Base-by-base conservation (phyloP, 2,113 vertebrate species). In the Rhabdornis inornatus region DNA sequence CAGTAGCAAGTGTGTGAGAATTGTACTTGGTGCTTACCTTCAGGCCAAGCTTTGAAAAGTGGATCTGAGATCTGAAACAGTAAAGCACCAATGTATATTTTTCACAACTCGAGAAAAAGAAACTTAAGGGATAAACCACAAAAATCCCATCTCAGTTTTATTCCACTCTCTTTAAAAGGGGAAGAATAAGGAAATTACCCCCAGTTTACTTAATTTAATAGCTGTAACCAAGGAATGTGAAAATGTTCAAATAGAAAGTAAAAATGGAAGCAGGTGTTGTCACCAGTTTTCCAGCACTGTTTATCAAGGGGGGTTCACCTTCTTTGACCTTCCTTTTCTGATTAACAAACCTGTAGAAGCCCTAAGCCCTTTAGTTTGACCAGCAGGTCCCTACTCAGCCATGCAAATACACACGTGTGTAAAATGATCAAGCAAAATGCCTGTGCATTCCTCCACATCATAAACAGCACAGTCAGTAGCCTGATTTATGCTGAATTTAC, bases 401-500 rank as follows among this genome's bases (percentile, higher is more conserved):
- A 4, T 2, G 20, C 22, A 37, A 9, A 37, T 0, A n/a, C 17
- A 69, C 20, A 5, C 1, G 3, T 7, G 30, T 7, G 33, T 15
- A 61, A 35, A 35, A 39, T 1, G 18, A 77, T 4, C 9, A 15
- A n/a, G 61, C 19, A 70, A 49, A 88, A 88, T 22, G 18, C 33
- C 44, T 47, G 2, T 2, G 13, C 14, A 16, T 1, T 11, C 14
- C 18, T 1, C 9, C 33, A 22, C 30, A 39, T 12, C 39, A 22
- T 8, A 5, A 71, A 20, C 13, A 14, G 22, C 21, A 37, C 0
- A 0, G 23, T 25, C 66, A 47, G 17, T 18, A 47, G 50, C 20
- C 35, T 28, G 5, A 21, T 17, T 35, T 35, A 8, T 1, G 5
- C 50, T 78, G 55, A 69, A 64, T 72, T 49, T 39, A 31, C 33